Base-by-base conservation (phyloP, 2,113 vertebrate species). In the Phyllostomus hastatus region DNA sequence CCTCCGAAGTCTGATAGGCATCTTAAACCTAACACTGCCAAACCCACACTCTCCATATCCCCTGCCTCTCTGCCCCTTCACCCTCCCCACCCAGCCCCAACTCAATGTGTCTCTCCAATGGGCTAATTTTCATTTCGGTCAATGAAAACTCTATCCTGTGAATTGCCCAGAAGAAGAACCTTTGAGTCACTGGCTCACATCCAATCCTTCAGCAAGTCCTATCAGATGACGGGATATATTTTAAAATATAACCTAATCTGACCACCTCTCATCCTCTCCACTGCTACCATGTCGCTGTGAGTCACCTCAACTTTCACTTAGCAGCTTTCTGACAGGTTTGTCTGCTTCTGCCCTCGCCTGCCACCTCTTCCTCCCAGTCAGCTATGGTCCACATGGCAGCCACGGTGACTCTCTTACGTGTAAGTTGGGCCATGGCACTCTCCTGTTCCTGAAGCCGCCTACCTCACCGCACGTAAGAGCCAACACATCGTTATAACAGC, bases 401-500 rank as follows among this genome's bases (percentile, higher is more conserved):
- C 54, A 67, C n/a, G 90, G 31, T 33, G 57, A 69, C 35, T 88
- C 59, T 52, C 81, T 10, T 24, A 43, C 11, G 15, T 2, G 5
- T 16, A 26, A 46, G 54, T 72, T 69, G 59, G 31, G n/a, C 46
- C n/a, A 66, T n/a, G 66, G 46, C 9, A 16, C 4, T 24, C 67
- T 92, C 79, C 48, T 33, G 43, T 8, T 38, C 38, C 43, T 70
- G 67, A 38, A 52, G 48, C 50, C 66, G 94, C 38, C 35, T 46
- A 22, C 4, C 52, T 90, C 38, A 59, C 19, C 81, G 52, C 69
- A 31, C 91, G 59, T 50, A 76, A 92, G 90, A 81, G 59, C 66
- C 52, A 43, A 0, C 19, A 0, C 10, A 26, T 41, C 64, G 59
- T 15, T 83, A 46, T 7, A 54, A 4, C 0, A 3, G n/a, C 6